A percentile compares a stretch with the other conserved stretches of the same genome.
These are phyloP conservation scores for Rhincodon typus DNA, from an alignment of 2,797 vertebrate species.

Conservation along the genomic window DNA sequence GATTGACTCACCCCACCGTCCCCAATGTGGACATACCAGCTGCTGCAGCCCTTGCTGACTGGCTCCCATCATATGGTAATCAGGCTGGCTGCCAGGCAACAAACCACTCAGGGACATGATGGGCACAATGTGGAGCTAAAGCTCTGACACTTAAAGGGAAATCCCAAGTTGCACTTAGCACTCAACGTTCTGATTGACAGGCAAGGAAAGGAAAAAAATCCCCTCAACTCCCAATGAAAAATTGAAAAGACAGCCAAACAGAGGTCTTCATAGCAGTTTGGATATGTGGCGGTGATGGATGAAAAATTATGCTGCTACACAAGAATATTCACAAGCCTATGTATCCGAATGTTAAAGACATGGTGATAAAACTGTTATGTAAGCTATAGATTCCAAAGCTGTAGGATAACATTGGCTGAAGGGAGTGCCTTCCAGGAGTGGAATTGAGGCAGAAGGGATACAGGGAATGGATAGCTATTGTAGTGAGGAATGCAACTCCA, in stretches of 20 bases:
- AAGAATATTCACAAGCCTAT: too few species aligned
- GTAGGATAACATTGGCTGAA: background rate
- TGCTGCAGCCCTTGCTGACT: background rate
- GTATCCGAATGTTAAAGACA: background rate
- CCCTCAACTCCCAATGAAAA: background rate
- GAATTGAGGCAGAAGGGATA: background rate
- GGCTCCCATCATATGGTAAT: background rate
- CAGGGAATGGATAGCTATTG: background rate
- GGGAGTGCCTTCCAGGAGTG: background rate
- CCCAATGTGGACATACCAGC: too few species aligned
- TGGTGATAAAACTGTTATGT: background rate
- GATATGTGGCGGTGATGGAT: background rate
- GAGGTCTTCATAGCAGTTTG: background rate
- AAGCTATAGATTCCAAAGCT: too few species aligned
- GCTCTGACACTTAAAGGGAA: background rate
- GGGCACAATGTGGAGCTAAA: background rate
- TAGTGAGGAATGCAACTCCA: too few species aligned
- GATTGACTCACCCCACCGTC: too few species aligned
- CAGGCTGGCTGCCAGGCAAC: background rate
- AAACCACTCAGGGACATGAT: background rate
- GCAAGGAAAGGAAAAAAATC: too few species aligned
- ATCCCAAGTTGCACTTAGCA: background rate
- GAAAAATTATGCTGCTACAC: too few species aligned
- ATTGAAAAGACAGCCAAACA: background rate
- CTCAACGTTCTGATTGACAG: too few species aligned